Conservation (phyloP, 2,888 invertebrate species). For the Pristionchus maxplancki region DNA sequence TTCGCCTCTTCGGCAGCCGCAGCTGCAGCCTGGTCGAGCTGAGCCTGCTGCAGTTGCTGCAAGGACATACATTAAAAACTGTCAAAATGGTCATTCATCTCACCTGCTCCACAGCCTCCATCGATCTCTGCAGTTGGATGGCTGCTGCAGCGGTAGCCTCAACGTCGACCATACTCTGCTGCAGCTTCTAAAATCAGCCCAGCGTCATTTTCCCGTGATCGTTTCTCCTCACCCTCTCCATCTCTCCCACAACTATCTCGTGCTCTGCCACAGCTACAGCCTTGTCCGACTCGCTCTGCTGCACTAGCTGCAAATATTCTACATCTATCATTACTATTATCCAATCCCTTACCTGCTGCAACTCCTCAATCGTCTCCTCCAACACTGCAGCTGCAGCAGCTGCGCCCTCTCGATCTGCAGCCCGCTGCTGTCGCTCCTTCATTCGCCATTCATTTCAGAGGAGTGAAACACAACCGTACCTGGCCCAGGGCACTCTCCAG, state of each 20-base stretch:
- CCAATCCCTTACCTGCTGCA: neutral
- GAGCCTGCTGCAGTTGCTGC: constrained; percentile 10
- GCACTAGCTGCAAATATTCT: neutral
- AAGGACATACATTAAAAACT: neutral
- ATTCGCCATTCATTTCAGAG: neutral
- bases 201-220: neutral
- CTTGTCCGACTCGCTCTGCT: neutral
- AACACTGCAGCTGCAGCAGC: neutral
- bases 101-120: neutral
- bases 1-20: neutral
- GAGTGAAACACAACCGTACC: neutral
- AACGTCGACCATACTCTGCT: neutral
- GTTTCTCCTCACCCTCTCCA: neutral
- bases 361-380: neutral
- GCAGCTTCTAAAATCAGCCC: neutral
- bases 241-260: neutral
- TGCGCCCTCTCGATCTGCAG: neutral
- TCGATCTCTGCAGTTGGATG: neutral
- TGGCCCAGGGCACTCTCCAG: neutral
- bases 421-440: neutral
- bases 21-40: neutral
- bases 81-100: neutral
- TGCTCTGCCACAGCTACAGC: neutral
- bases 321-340: no score
- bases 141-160: neutral